These are phyloP conservation scores for Microcebus griseorufus DNA, from an alignment of 2,113 vertebrate species.

Conservation along the genomic window DNA sequence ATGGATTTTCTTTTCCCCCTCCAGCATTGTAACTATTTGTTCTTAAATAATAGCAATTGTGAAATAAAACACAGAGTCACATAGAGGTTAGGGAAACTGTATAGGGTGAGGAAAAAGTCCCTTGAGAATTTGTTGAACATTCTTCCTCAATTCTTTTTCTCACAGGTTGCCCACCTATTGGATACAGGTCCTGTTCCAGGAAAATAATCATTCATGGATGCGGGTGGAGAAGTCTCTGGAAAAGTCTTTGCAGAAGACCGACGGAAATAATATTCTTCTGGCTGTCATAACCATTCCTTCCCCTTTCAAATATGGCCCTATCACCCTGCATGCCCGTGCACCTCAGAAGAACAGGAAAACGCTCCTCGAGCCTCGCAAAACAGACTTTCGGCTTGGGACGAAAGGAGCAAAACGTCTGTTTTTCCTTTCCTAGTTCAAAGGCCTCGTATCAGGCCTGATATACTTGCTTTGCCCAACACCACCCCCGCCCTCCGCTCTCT, in stretches of 20 bases:
- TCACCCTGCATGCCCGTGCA: neutral
- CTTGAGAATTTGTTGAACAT: neutral
- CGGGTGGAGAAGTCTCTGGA: neutral
- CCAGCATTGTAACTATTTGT: neutral
- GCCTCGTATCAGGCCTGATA: neutral
- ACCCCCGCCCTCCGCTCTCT: neutral
- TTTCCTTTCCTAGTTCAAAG: neutral
- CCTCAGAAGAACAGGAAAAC: neutral
- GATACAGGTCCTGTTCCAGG: neutral
- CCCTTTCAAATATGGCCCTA: neutral
- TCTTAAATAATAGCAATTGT: neutral
- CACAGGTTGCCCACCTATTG: neutral
- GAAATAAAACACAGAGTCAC: neutral
- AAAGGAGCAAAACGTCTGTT: neutral
- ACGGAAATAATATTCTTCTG: neutral
- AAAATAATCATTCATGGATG: neutral
- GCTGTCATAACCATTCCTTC: neutral
- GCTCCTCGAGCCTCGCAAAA: neutral
- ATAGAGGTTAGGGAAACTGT: neutral
- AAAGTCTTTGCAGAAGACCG: neutral
- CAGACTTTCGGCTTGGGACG: neutral
- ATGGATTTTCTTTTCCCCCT: neutral
- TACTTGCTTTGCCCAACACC: neutral
- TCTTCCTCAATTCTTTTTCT: neutral
- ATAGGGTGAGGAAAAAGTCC: neutral